These are phyloP conservation scores for Pocillopora grandis DNA, from an alignment of 92 coral and sea anemone genomes.

Conservation along the genomic window DNA sequence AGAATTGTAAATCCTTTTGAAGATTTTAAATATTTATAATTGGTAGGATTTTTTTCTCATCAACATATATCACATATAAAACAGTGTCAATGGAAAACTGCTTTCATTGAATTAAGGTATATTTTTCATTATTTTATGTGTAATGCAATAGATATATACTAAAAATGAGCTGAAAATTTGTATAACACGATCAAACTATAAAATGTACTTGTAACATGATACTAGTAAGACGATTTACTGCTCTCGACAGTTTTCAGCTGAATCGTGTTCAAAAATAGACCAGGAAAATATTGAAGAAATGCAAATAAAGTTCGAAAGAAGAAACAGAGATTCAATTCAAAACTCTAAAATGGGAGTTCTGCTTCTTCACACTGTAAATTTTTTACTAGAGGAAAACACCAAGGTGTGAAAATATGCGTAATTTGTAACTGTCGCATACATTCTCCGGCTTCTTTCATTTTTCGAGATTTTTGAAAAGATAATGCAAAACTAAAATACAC, in stretches of 20 bases:
- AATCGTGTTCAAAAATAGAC: no score
- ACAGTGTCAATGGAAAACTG: constrained; percentile 5
- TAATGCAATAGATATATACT: no score
- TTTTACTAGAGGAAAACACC: not conserved
- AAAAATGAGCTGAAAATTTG: no score
- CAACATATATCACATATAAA: constrained; percentile 18
- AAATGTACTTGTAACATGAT: not conserved
- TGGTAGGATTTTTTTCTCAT: constrained; percentile 12
- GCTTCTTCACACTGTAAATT: not conserved
- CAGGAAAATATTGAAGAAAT: no score
- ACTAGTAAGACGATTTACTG: not conserved
- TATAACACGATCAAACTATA: no score
- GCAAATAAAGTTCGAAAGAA: no score
- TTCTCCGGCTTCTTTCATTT: constrained; percentile 20
- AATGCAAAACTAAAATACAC: not conserved
- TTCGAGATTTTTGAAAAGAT: constrained; percentile 24
- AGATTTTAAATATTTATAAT: constrained; percentile 22
- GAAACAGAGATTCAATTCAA: no score
- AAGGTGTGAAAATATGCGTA: constrained; percentile 1
- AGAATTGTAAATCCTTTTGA: not conserved
- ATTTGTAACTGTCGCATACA: constrained; percentile 17
- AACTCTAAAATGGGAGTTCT: no score
- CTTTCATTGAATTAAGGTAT: not conserved
- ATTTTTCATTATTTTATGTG: not conserved
- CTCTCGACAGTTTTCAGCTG: no score